phyloP scores from a whole-genome alignment of 2,113 vertebrate genomes.

The Chlamydotis undulata region DNA sequence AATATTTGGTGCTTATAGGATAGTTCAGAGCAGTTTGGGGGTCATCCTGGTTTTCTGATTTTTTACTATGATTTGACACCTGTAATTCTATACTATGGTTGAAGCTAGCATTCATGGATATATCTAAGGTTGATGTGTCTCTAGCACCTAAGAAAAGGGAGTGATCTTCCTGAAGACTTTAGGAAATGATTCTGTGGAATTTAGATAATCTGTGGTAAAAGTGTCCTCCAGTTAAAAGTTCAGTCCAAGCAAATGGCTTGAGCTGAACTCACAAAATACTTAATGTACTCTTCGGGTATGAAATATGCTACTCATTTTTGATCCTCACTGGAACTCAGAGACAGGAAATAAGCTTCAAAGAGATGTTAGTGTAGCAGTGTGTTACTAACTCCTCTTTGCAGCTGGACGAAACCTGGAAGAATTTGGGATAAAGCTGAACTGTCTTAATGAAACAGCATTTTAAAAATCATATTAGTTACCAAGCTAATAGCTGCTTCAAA shows the following conservation, averaged over 20 bases:
- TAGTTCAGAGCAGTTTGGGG: neutral
- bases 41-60: neutral
- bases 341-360: neutral
- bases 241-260: neutral
- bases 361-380: neutral
- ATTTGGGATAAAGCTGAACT: neutral
- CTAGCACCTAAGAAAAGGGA: neutral
- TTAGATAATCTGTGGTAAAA: neutral
- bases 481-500: neutral
- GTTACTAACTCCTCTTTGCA: neutral
- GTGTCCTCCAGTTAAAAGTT: neutral
- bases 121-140: neutral
- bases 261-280: neutral
- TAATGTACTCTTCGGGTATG: neutral
- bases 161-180: neutral
- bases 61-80: neutral
- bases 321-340: neutral
- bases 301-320: neutral
- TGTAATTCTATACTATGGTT: neutral
- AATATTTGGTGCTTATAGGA: neutral
- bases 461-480: neutral
- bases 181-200: neutral
- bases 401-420: neutral
- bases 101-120: neutral
- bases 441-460: neutral